phyloP scores from a whole-genome alignment of 2,797 vertebrate genomes.

The Sarcoramphus papa region DNA sequence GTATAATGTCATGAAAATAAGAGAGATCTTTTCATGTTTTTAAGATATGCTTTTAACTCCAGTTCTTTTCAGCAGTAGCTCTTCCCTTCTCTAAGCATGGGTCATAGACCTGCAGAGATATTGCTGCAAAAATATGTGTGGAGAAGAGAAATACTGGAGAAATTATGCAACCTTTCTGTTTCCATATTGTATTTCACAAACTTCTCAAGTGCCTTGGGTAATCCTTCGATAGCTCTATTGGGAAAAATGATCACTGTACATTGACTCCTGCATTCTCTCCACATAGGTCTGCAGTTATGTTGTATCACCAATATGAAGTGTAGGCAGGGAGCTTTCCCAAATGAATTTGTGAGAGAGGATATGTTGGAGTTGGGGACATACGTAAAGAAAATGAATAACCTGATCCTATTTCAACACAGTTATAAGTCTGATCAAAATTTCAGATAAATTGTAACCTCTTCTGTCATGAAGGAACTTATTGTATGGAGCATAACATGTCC shows the following conservation, averaged over 20 bases:
- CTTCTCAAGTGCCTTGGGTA: neutral
- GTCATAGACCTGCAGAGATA: neutral
- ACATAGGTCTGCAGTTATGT: fast-evolving
- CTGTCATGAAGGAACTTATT: neutral
- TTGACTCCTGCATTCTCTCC: neutral
- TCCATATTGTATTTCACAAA: neutral
- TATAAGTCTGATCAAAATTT: neutral
- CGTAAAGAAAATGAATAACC: neutral
- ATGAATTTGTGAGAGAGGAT: neutral
- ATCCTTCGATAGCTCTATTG: neutral
- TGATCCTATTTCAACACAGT: neutral
- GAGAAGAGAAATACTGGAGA: neutral
- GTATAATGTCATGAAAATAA: neutral
- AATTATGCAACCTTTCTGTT: neutral
- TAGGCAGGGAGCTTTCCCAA: neutral
- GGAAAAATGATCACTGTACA: neutral
- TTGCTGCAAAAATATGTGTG: neutral
- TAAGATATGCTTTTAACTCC: neutral
- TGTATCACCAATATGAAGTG: neutral
- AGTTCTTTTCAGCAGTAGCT: neutral
- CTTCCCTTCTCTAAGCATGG: neutral
- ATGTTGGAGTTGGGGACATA: neutral
- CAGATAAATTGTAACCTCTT: neutral
- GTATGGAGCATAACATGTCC: neutral
- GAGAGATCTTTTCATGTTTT: neutral